Evolutionary conservation across 2,113 vertebrate genomes (phyloP), one percentile per base, ranked within the genome.

Genomic region (Zosterops hypoxanthus): DNA sequence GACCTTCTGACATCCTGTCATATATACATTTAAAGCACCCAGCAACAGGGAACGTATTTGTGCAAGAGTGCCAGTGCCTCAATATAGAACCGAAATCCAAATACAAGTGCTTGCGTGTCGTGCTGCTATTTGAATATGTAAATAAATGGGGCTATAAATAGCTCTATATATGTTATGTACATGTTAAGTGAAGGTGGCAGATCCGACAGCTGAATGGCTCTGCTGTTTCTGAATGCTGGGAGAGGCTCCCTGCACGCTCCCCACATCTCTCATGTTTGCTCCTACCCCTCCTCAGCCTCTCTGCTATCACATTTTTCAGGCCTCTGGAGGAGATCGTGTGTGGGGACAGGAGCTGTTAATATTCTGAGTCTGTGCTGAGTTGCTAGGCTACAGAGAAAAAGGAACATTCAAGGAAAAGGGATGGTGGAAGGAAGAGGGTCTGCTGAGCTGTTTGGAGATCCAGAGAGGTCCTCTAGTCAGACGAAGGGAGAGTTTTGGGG

Each of bases 301-400:
- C 93, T 94, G 61, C 61, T 61, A 59, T 88, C 41, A 24, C 53
- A 77, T 86, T 94, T 95, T 94, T 91, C 73, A 92, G 89, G 89
- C 73, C 94, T 92, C 91, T 92, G 91, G 91, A 97, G 96, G 90
- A 95, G 92, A 95, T 34, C 3, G 10, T 91, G 95, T 96, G 91
- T 92, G 94, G 91, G 97, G 88, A 95, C 70, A 89, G 82, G 91
- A 86, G 84, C 11, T 94, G 92, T 97, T 97, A 94, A 94, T 97
- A 97, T 97, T 95, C 94, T 70, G 92, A 93, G 82, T 85, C 96
- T 95, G 89, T 96, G 79, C 94, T 49, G 93, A 92, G 94, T 97
- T 97, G 96, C 97, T 97, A 97, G 69, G 95, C 95, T 97, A 97
- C 97, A 96, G 95, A 94, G 89, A 91, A 92, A 95, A 96, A 97